Conservation (phyloP, 2,797 vertebrate genomes). For the Anas acuta region DNA sequence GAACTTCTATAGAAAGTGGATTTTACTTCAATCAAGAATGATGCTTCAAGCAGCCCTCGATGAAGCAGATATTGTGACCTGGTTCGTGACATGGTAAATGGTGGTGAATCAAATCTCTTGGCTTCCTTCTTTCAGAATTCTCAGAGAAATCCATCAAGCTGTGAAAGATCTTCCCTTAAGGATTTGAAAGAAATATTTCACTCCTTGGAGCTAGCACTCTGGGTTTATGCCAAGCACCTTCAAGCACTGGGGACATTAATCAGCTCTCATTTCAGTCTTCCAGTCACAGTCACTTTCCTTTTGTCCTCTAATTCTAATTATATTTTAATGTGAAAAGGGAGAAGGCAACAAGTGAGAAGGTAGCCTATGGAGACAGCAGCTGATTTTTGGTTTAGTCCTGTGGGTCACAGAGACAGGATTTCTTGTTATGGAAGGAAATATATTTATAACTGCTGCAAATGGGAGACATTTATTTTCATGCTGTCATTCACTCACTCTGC, state of each 20-base stretch:
- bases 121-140: background rate
- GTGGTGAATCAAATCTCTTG: background rate
- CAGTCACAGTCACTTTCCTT: background rate
- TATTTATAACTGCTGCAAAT: background rate
- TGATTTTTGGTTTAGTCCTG: background rate
- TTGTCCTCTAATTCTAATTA: background rate
- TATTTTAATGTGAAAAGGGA: background rate
- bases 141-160: background rate
- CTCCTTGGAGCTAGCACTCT: background rate
- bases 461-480: background rate
- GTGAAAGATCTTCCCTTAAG: background rate
- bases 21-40: background rate
- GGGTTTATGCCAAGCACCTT: background rate
- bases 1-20: background rate
- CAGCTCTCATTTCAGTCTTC: background rate
- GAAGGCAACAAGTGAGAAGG: background rate
- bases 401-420: background rate
- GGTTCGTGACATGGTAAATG: background rate
- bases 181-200: background rate
- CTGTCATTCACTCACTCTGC: background rate
- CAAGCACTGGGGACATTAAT: background rate
- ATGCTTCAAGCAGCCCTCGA: background rate
- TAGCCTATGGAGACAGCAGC: background rate
- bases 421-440: background rate
- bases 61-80: background rate